phyloP scores from a whole-genome alignment of 1,140 invertebrate genomes.

The Drosophila nasuta region DNA sequence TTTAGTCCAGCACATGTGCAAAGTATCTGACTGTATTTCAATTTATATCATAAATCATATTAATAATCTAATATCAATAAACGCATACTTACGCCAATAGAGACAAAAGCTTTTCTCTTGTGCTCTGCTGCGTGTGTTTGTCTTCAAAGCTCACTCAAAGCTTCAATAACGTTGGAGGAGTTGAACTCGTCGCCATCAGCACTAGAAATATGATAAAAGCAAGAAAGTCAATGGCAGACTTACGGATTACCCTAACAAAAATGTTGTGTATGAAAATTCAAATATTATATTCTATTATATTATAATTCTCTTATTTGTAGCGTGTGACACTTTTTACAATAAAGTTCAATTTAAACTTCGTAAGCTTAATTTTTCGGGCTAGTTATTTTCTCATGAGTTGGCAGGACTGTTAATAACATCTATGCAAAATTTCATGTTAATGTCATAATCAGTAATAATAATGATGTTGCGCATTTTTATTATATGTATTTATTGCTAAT shows the following conservation, averaged over 20 bases:
- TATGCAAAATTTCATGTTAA: too few relatives aligned
- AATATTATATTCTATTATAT: too few relatives aligned
- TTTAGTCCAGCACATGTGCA: background rate
- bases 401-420: too few relatives aligned
- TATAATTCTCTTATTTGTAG: too few relatives aligned
- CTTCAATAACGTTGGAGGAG: background rate
- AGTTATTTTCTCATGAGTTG: too few relatives aligned
- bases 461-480: too few relatives aligned
- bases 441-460: too few relatives aligned
- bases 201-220: conserved; percentile 8
- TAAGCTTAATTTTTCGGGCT: too few relatives aligned
- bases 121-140: conserved; percentile 2
- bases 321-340: too few relatives aligned
- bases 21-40: background rate
- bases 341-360: too few relatives aligned
- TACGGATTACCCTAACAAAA: background rate
- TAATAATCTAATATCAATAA: conserved; percentile 13
- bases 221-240: background rate
- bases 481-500: too few relatives aligned
- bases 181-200: background rate
- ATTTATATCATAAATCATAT: conserved; percentile 1
- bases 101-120: background rate
- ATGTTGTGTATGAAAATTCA: too few relatives aligned
- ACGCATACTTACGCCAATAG: background rate
- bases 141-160: conserved; percentile 7